Evolutionary conservation across 1,140 invertebrate genomes (phyloP).

Genomic region (Rhopalosiphum maidis): DNA sequence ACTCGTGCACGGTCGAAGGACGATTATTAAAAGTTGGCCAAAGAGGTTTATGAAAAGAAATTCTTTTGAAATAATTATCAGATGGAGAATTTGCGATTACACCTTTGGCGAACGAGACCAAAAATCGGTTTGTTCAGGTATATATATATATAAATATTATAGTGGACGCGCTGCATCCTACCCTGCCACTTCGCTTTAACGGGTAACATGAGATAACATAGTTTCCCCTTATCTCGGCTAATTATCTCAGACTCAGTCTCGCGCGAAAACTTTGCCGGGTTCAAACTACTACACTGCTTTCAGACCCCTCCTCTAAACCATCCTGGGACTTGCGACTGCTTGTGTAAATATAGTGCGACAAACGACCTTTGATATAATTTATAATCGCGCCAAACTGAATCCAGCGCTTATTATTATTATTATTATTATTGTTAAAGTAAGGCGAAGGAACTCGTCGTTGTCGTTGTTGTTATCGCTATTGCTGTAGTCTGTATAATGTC

Average conservation of each 20-base stretch:
- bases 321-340: not conserved
- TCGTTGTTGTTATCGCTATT: constrained; percentile 24
- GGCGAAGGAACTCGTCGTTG: constrained; percentile 26
- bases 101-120: constrained; percentile 29
- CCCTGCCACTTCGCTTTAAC: not conserved
- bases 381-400: constrained; percentile 48
- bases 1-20: not conserved
- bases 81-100: constrained; percentile 21
- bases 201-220: constrained; percentile 41
- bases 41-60: not conserved
- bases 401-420: constrained; percentile 35
- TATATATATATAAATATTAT: not conserved
- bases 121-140: constrained; percentile 44
- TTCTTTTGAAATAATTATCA: constrained; percentile 30
- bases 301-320: not conserved
- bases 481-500: constrained; percentile 3
- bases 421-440: constrained; percentile 36
- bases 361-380: constrained; percentile 52
- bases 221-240: constrained; percentile 42
- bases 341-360: constrained; percentile 51
- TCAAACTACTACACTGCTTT: not conserved
- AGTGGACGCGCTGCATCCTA: not conserved
- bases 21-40: constrained; percentile 14
- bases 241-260: constrained; percentile 33
- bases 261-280: constrained; percentile 42